Base-by-base conservation (phyloP, 2,113 vertebrate species). In the Syngnathus floridae region DNA sequence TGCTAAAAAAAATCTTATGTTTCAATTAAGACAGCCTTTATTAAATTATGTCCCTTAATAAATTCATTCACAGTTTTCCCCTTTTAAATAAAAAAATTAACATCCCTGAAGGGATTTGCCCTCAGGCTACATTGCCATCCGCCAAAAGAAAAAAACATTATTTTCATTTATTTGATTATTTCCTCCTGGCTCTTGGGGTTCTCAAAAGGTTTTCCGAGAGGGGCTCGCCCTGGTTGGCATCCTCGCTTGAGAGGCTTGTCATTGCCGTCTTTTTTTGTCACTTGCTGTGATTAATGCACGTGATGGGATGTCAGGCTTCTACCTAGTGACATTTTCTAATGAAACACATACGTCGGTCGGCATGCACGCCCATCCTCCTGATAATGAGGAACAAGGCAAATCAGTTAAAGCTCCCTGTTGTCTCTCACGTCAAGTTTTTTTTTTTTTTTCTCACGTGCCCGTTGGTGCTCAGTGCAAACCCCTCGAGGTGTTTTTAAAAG, bases 261-360 rank as follows among this genome's bases (percentile, higher is more conserved):
- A 31, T 31, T 31, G 3, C 26, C 58, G 49, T 35, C 65, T 17
- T 67, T 13, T 7, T 66, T 77, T 81, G 75, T 69, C 55, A 65
- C 55, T 65, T 51, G 62, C 17, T 70, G 66, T 71, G 82, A 82
- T 85, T 78, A 83, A 60, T 35, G 48, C 65, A 66, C 57, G 67
- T 81, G 78, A 78, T 79, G 49, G 71, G 66, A 71, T 65, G 70
- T 69, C 59, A 70, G 60, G 66, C 55, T 74, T 45, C 66, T 71
- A 73, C 40, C 67, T 70, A 22, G 70, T 81, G 79, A 73, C 78
- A 81, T 74, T 74, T 67, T 77, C 55, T 82, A 79, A 87, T 82
- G 77, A 84, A 88, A 80, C 76, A 60, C 65, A 38, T 13, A 57
- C 64, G 59, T 67, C 74, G 26, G 26, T 31, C 3, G 26, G 26